Base-by-base conservation (phyloP, 1,140 invertebrate species). In the Helicorthomorpha holstii region DNA sequence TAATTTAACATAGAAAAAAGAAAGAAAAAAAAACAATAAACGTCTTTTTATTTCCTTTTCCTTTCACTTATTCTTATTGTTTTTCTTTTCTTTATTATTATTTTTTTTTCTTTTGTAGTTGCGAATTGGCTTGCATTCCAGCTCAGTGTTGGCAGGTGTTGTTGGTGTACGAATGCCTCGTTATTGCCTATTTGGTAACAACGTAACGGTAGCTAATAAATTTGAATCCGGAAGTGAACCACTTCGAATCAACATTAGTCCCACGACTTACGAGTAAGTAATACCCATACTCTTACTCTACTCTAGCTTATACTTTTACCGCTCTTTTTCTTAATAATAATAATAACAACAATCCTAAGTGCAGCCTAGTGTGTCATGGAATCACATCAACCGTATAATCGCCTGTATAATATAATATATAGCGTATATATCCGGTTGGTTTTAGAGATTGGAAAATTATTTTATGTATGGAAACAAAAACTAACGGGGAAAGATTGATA, bases 181-280 rank as follows among this genome's bases (percentile, higher is more conserved):
- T 58, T 93, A 91, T 60, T 92, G 87, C 61, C 77, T 92, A 21
- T 91, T 91, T 59, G 87, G 87, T 0, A 83, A 90, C 66, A 91
- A 93, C 62, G 88, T 92, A 12, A 93, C 89, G 1, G 72, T 94
- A 44, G 89, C 89, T 23, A 94, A 93, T 68, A 92, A 91, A 70
- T 92, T 94, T 62, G 90, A 94, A 68, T 93, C 89, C 0, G 78
- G 83, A 27, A 93, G 89, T 51, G 87, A 91, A 66, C 85, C 88
- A 0, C 71, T 91, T 49, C 78, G 77, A 65, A 85, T 92, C 60
- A 93, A 94, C 65, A 78, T 94, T 58, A 94, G 89, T 64, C 90
- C 90, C 2, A 90, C 85, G 3, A 93, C 89, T 24, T 82, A 87
- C 64, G 73, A 79, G 90, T 94, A 77, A 83, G 82, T 75, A n/a